Evolutionary conservation across 2,888 invertebrate species (phyloP).

Genomic region (Synanthedon tipuliformis): DNA sequence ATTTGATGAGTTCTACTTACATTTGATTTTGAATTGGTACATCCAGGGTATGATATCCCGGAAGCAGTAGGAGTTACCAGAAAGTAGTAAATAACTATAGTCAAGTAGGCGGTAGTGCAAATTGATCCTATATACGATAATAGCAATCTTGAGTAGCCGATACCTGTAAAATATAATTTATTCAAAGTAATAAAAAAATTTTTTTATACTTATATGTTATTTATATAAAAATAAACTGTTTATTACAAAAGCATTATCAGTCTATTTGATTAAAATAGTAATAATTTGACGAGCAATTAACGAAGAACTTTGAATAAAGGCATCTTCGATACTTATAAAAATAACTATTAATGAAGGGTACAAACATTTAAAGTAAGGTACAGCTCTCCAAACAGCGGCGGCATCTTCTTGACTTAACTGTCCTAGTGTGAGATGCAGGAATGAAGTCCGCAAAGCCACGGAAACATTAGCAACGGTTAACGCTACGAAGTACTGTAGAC

Average conservation of each 20-base stretch:
- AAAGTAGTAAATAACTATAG: slow-evolving; percentile 65
- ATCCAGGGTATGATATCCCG: slow-evolving; percentile 64
- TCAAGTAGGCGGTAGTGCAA: slow-evolving; percentile 71
- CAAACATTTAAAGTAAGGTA: slow-evolving; percentile 74
- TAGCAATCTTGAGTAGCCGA: slow-evolving; percentile 71
- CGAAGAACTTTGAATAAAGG: too few relatives aligned
- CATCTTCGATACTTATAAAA: too few relatives aligned
- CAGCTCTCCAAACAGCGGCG: slow-evolving; percentile 74
- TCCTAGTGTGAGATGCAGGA: slow-evolving; percentile 73
- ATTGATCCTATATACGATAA: slow-evolving; percentile 64
- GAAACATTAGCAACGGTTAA: slow-evolving; percentile 55
- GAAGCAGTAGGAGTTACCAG: slow-evolving; percentile 68
- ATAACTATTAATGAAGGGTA: too few relatives aligned
- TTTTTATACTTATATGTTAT: too few relatives aligned
- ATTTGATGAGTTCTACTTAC: too few relatives aligned
- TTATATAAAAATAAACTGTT: too few relatives aligned
- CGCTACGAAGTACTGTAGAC: slow-evolving; percentile 64
- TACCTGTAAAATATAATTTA: slow-evolving; percentile 52
- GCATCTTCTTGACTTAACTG: slow-evolving; percentile 75
- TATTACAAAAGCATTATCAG: too few relatives aligned
- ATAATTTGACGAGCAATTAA: too few relatives aligned
- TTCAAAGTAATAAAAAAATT: too few relatives aligned
- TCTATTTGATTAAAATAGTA: too few relatives aligned
- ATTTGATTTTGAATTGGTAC: slow-evolving; percentile 26
- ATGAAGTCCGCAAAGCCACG: slow-evolving; percentile 69